Base-by-base conservation (phyloP, 2,888 invertebrate species). In the Panopea generosa region DNA sequence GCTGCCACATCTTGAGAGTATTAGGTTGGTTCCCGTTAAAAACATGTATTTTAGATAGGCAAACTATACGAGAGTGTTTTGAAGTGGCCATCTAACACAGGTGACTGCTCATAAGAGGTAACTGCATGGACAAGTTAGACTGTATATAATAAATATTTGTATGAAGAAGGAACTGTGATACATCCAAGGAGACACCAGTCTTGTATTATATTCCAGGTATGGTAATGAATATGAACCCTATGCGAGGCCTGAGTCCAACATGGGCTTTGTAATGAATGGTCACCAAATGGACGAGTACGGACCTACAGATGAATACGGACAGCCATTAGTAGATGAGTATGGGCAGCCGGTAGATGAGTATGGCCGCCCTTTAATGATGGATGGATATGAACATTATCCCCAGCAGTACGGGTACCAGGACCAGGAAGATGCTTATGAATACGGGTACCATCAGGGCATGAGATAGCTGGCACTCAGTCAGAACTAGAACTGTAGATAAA, bases 161-260 rank as follows among this genome's bases (percentile, higher is more conserved):
- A n/a, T n/a, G n/a, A n/a, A n/a, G n/a, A n/a, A n/a, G n/a, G n/a
- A n/a, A n/a, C n/a, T n/a, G n/a, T n/a, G n/a, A n/a, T n/a, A n/a
- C n/a, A n/a, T n/a, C n/a, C n/a, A n/a, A n/a, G n/a, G n/a, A n/a
- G n/a, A n/a, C n/a, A n/a, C n/a, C n/a, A n/a, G n/a, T n/a, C n/a
- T 24, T 11, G n/a, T 24, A 27, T 43, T 38, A 33, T 22, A 18
- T 77, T 83, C 18, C 77, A 88, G 87, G 20, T 88, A 86, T 70
- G 83, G 78, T 68, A 81, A 83, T 53, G 88, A 88, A n/a, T 88
- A 88, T 69, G 92, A 92, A 45, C 91, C 91, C 0, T 92, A 89
- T 63, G 88, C 89, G 7, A 77, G 91, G 26, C 92, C 92, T 3
- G 90, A 89, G 40, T 88, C 89, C 14, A 83, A 90, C 68, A 75